Evolutionary conservation across 2,797 vertebrate genomes (phyloP).

Genomic region (Falco peregrinus): DNA sequence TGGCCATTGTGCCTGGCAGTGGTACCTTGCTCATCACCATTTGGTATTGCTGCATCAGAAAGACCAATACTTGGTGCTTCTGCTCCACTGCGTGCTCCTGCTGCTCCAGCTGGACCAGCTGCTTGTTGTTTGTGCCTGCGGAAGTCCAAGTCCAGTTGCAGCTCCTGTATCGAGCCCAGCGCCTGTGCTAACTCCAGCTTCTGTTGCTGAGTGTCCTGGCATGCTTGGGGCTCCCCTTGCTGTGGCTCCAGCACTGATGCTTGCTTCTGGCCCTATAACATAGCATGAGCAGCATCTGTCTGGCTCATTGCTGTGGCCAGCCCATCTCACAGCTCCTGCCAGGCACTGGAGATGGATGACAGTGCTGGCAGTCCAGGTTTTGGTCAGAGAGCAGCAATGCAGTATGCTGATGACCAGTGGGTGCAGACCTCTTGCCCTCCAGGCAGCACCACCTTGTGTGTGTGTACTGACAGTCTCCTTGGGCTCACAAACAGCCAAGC

Average conservation of each 20-base stretch:
- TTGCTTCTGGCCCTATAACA: constrained; percentile 2
- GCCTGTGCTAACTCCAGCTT: neutral
- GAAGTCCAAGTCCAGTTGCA: neutral
- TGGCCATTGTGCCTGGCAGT: fast-evolving
- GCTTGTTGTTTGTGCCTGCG: neutral
- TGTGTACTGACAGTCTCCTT: neutral
- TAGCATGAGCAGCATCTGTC: neutral
- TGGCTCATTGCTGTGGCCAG: neutral
- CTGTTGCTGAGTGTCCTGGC: neutral
- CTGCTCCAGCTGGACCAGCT: neutral
- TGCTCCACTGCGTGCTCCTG: neutral
- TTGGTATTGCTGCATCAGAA: neutral
- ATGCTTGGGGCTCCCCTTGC: neutral
- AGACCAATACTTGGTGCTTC: neutral
- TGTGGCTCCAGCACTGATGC: neutral
- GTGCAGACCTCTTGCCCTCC: neutral
- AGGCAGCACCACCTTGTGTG: neutral
- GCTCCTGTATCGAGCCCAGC: neutral
- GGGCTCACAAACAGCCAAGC: neutral
- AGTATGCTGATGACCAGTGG: fast-evolving
- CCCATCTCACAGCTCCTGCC: neutral
- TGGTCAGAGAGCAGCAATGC: neutral
- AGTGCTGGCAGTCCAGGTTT: neutral
- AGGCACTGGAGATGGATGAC: neutral
- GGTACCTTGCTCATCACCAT: neutral